A percentile compares a stretch with the other conserved stretches of the same genome.
phyloP scores from a whole-genome alignment of 2,113 vertebrate species.

The Sisor rabdophorus region DNA sequence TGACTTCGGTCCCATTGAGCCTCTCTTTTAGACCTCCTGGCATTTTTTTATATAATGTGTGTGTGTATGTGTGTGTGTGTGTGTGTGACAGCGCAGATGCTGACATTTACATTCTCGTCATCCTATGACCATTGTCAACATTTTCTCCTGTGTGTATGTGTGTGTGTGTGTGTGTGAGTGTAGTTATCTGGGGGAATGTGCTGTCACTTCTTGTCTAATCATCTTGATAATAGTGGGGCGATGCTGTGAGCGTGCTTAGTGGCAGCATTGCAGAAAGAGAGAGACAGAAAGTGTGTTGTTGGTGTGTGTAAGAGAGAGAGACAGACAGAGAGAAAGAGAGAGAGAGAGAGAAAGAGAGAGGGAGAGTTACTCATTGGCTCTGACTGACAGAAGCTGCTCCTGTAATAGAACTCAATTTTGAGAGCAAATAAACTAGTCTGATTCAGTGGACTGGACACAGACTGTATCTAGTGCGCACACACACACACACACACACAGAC shows the following conservation, averaged over 20 bases:
- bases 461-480: constrained; percentile 53
- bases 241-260: constrained; percentile 57
- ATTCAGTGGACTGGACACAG: constrained; percentile 70
- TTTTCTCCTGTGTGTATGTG: constrained; percentile 49
- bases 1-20: not conserved
- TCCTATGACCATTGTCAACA: constrained; percentile 45
- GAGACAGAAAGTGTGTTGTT: constrained; percentile 16
- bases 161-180: constrained; percentile 29
- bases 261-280: constrained; percentile 39
- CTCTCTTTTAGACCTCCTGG: not conserved
- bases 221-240: constrained; percentile 57
- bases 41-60: not conserved
- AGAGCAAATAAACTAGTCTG: constrained; percentile 74
- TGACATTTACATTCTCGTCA: constrained; percentile 66
- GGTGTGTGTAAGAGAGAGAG: no score
- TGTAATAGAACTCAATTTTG: constrained; percentile 70
- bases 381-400: constrained; percentile 64
- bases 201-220: constrained; percentile 71
- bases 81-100: constrained; percentile 42
- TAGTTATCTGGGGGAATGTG: constrained; percentile 60
- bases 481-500: constrained; percentile 29
- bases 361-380: constrained; percentile 48
- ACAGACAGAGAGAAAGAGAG: no score
- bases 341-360: no score
- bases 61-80: not conserved